phyloP scores from a whole-genome alignment of 2,113 vertebrate species.

The Dasypus novemcinctus region DNA sequence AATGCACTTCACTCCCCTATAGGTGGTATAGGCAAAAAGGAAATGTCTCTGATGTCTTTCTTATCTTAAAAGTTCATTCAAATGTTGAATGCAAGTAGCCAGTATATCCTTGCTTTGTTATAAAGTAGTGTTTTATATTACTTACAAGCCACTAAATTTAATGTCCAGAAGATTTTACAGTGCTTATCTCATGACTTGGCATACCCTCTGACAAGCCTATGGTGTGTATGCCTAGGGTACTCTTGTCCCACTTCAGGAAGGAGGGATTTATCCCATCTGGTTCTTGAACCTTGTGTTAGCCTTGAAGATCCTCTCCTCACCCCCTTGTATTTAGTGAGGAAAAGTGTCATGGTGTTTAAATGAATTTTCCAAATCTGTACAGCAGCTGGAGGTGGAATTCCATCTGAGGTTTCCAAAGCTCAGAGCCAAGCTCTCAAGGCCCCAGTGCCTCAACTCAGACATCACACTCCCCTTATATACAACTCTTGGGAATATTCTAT shows the following conservation, averaged over 20 bases:
- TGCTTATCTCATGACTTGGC: not conserved
- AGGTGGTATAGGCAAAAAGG: not conserved
- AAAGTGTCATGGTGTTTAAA: not conserved
- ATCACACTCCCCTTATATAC: not conserved
- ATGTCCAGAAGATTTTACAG: not conserved
- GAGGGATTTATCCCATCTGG: not conserved
- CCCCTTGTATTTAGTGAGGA: not conserved
- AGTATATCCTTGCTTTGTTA: slow-evolving; percentile 6
- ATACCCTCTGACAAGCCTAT: not conserved
- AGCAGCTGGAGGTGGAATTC: not conserved
- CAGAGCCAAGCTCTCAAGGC: not conserved
- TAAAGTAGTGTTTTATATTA: not conserved
- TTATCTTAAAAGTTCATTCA: slow-evolving; percentile 27
- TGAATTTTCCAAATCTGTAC: not conserved
- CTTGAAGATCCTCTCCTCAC: not conserved
- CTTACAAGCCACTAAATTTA: not conserved
- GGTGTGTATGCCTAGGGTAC: not conserved
- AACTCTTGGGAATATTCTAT: not conserved
- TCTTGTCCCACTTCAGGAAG: not conserved
- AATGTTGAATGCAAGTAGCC: not conserved
- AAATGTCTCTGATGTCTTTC: not conserved
- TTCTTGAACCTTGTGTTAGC: not conserved
- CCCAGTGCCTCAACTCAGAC: not conserved
- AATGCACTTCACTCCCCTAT: not conserved
- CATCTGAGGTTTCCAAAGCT: not conserved